A percentile compares a stretch with the other conserved stretches of the same genome.
Conservation (phyloP, 2,797 vertebrate species). For the Enteromius anoplus region DNA sequence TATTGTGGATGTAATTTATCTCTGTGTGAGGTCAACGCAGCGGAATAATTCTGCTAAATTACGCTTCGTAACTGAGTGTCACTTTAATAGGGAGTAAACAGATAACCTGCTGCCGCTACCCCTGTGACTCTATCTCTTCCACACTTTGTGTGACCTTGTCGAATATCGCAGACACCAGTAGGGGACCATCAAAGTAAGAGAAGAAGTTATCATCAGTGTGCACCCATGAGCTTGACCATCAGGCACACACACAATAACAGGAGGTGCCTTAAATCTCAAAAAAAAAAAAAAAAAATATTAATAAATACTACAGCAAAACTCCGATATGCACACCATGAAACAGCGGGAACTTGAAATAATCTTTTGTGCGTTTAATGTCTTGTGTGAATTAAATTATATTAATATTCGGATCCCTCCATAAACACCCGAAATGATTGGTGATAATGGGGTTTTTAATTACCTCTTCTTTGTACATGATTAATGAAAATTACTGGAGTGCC, state of each 20-base stretch:
- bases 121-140: constrained; percentile 5
- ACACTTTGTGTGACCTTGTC: constrained; percentile 7
- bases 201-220: constrained; percentile 34
- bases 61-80: constrained; percentile 44
- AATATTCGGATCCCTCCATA: constrained; percentile 63
- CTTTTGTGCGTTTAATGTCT: constrained; percentile 58
- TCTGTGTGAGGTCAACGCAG: constrained; percentile 48
- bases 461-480: constrained; percentile 81
- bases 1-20: constrained; percentile 56
- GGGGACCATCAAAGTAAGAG: constrained; percentile 33
- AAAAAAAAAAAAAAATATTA: too few species aligned
- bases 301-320: constrained; percentile 22
- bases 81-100: constrained; percentile 59
- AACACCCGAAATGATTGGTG: constrained; percentile 67
- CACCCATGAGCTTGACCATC: constrained; percentile 22
- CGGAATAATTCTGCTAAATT: constrained; percentile 57
- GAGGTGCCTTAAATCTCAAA: neutral
- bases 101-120: constrained; percentile 40
- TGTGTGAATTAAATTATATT: constrained; percentile 65
- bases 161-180: constrained; percentile 32
- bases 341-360: constrained; percentile 47
- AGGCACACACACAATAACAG: neutral
- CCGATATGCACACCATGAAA: neutral
- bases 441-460: constrained; percentile 82
- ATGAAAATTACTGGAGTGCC: constrained; percentile 80